Percentiles rank a stretch among this genome's conserved stretches.
These are phyloP conservation scores for Lasioglossum figueresi DNA, from an alignment of 2,888 invertebrate genomes.

Conservation along the genomic window DNA sequence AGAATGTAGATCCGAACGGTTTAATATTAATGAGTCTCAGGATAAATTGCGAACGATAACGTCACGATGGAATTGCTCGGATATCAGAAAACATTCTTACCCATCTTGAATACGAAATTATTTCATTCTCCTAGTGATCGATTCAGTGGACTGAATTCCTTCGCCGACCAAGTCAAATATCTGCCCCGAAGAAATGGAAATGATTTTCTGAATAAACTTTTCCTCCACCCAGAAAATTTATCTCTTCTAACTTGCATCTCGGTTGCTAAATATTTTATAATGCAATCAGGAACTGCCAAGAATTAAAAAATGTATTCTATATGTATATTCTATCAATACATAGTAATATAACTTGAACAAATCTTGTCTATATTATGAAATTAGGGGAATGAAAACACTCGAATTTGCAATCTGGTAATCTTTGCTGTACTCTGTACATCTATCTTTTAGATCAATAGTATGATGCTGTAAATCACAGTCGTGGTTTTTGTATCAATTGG, in stretches of 20 bases:
- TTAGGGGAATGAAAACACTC: too few relatives aligned
- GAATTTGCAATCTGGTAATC: too few relatives aligned
- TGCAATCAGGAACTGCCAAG: too few relatives aligned
- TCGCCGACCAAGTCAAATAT: constrained; percentile 10
- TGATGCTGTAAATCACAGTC: too few relatives aligned
- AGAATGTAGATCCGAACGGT: not conserved
- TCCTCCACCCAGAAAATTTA: not conserved
- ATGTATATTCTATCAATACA: too few relatives aligned
- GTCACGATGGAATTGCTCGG: constrained; percentile 27
- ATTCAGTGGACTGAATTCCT: constrained; percentile 14
- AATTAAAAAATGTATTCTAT: too few relatives aligned
- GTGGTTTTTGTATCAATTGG: too few relatives aligned
- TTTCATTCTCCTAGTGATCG: constrained; percentile 24
- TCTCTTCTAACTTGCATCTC: not conserved
- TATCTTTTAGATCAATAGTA: too few relatives aligned
- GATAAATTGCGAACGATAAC: constrained; percentile 29
- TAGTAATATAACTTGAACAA: not conserved
- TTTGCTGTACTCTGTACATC: too few relatives aligned
- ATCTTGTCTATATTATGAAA: not conserved
- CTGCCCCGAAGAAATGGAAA: not conserved
- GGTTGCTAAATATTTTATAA: not conserved
- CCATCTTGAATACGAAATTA: constrained; percentile 26
- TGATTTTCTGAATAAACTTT: not conserved
- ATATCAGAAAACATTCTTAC: constrained; percentile 35
- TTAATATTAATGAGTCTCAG: constrained; percentile 26